These are phyloP conservation scores for Petrophora chlorosata DNA, from an alignment of 2,888 invertebrate genomes.

Conservation along the genomic window DNA sequence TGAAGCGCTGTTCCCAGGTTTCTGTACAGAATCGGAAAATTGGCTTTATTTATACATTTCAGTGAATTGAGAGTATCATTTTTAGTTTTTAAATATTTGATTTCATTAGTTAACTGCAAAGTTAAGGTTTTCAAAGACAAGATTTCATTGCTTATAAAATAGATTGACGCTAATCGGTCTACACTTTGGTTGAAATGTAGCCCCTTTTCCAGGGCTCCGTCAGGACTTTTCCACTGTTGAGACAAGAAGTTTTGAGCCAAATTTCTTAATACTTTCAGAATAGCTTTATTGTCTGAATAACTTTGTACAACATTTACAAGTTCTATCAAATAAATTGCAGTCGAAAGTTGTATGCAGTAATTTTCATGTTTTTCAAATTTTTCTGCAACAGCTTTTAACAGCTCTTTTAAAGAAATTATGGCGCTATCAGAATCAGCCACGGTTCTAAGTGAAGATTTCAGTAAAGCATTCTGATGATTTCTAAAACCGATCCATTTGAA, in stretches of 20 bases:
- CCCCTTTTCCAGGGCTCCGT: constrained; percentile 86
- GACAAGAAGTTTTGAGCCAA: constrained; percentile 80
- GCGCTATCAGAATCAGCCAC: constrained; percentile 54
- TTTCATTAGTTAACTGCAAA: constrained; percentile 82
- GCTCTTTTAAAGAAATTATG: constrained; percentile 61
- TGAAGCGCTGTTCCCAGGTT: constrained; percentile 86
- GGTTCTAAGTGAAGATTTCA: constrained; percentile 67
- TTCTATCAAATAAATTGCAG: constrained; percentile 81
- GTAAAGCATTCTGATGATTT: constrained; percentile 64
- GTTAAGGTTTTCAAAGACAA: constrained; percentile 83
- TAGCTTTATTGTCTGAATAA: constrained; percentile 63
- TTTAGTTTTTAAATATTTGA: constrained; percentile 78
- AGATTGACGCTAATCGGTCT: constrained; percentile 86
- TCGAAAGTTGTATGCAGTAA: constrained; percentile 80
- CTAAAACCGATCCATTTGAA: constrained; percentile 87
- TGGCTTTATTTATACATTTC: constrained; percentile 86
- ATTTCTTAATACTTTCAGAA: constrained; percentile 71
- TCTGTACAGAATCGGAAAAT: constrained; percentile 87
- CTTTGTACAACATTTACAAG: constrained; percentile 76
- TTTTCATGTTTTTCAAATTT: constrained; percentile 73
- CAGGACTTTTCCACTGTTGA: constrained; percentile 87
- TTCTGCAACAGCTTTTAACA: constrained; percentile 62
- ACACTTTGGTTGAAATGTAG: constrained; percentile 85
- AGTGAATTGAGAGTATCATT: constrained; percentile 84
- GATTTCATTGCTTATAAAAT: constrained; percentile 84